Evolutionary conservation across 1,140 invertebrate species (phyloP), one percentile per base, ranked within the genome.

Genomic region (Eriocheir sinensis): DNA sequence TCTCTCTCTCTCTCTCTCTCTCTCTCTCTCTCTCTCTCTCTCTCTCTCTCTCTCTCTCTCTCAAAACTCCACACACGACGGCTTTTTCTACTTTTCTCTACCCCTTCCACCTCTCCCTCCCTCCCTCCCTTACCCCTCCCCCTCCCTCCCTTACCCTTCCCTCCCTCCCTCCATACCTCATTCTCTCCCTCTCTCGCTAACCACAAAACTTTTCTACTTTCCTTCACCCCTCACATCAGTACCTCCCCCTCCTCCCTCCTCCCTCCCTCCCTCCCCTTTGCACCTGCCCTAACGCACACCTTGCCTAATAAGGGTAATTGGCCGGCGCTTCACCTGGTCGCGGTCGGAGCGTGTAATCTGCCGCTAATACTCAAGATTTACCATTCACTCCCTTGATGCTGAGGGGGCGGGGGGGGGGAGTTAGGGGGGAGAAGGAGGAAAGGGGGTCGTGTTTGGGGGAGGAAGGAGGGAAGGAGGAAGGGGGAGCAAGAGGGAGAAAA

Each of bases 61-160:
- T n/a, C n/a, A n/a, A n/a, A n/a, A n/a, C 3, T 89, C 44, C 44
- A 48, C 44, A 48, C 44, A 48, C 4, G 15, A 15, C 44, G 12
- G 0, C 30, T 83, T 12, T 27, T 30, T 27, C 80, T 81, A 4
- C 34, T 36, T n/a, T n/a, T 34, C 36, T 38, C 85, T 8, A 8
- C 38, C 36, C 36, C 40, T 40, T 48, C 41, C 34, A 41, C 86
- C 81, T 85, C 81, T 9, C 2, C 81, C 81, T 85, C 6, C 79
- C 79, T 81, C 27, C 32, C 6, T 27, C 79, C 27, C 79, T 27
- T 40, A n/a, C 41, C 34, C 30, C 60, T 40, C 91, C 30, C 3
- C 41, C 89, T 79, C 89, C 9, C n/a, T 36, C 89, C 34, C 44
- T 36, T 53, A 27, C 89, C 34, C 89, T 36, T 53, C 38, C 89